A percentile compares a stretch with the other conserved stretches of the same genome.
Conservation (phyloP, 2,113 vertebrate species). For the Oreochromis aureus region DNA sequence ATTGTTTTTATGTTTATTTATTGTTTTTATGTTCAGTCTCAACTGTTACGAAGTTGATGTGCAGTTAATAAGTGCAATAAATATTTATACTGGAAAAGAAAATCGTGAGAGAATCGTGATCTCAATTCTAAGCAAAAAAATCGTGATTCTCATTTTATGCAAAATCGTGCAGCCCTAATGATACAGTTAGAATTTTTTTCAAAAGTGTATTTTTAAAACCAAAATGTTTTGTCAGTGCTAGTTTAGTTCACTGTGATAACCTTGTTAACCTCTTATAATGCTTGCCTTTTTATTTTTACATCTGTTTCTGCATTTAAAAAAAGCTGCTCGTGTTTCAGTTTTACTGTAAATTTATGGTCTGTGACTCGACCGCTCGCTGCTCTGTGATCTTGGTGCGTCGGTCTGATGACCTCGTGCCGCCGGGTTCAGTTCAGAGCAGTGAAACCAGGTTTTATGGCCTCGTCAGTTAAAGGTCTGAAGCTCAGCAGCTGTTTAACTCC, state of each 20-base stretch:
- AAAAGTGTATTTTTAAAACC: not conserved
- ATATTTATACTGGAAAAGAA: no score
- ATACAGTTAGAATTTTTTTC: not conserved
- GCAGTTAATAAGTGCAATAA: no score
- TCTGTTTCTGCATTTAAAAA: not conserved
- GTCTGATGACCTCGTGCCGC: not conserved
- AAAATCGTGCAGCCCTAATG: not conserved
- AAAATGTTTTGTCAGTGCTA: not conserved
- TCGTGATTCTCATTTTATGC: no score
- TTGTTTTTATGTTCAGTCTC: no score
- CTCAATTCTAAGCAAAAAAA: no score
- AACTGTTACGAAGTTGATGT: no score
- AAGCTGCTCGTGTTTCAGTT: not conserved
- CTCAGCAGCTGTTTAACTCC: not conserved
- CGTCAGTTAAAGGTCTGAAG: not conserved
- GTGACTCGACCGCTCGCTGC: not conserved
- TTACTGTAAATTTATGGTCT: not conserved
- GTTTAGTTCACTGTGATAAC: not conserved
- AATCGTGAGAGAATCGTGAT: no score
- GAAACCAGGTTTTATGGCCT: constrained; percentile 4
- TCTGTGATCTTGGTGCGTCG: not conserved
- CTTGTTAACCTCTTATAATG: not conserved
- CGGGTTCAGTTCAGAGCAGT: not conserved
- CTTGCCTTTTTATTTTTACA: not conserved
- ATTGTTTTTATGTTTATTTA: no score